Base-by-base conservation (phyloP, 2,113 vertebrate species). In the Hiodon tergisus region DNA sequence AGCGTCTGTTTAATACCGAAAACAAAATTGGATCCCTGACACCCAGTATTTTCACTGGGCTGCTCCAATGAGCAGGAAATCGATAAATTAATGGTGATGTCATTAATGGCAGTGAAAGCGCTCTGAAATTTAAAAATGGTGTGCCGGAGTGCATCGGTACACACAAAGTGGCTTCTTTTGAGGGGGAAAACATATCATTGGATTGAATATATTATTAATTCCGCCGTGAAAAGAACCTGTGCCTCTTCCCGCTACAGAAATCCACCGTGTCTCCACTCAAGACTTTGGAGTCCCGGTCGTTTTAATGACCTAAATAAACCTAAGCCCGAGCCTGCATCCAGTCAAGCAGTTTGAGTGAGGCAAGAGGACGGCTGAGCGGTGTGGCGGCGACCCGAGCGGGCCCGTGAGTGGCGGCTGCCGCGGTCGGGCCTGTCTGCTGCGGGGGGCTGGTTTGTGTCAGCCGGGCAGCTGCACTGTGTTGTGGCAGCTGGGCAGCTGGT, bases 381-480 rank as follows among this genome's bases (percentile, higher is more conserved):
- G 83, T 83, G 79, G 2, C 73, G 74, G 87, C 78, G 79, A 77
- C 83, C 81, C 51, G 46, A 88, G 86, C 84, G 0, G 17, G 50
- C 55, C 2, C 16, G 47, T 94, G 94, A 95, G 89, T 94, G 94
- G 94, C 94, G 83, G 92, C 93, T 92, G 91, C 94, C 94, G 94
- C 92, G 93, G 86, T 91, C 89, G 88, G 85, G 91, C 89, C 89
- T 91, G 91, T 92, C 92, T 94, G 90, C 89, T 91, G 86, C 88
- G 83, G 90, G 86, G 88, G 90, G 91, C 94, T 95, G 95, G 92
- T 94, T 93, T 93, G 84, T 91, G 91, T 96, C 94, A 94, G 89
- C 90, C 90, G 91, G 93, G 90, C 91, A 93, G 91, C 88, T 88
- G 86, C 90, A 88, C 92, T 91, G 92, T 82, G 78, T 87, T 83